Percentiles rank a stretch among this genome's conserved stretches.
These are phyloP conservation scores for Cydia splendana DNA, from an alignment of 1,140 invertebrate species.

Conservation along the genomic window DNA sequence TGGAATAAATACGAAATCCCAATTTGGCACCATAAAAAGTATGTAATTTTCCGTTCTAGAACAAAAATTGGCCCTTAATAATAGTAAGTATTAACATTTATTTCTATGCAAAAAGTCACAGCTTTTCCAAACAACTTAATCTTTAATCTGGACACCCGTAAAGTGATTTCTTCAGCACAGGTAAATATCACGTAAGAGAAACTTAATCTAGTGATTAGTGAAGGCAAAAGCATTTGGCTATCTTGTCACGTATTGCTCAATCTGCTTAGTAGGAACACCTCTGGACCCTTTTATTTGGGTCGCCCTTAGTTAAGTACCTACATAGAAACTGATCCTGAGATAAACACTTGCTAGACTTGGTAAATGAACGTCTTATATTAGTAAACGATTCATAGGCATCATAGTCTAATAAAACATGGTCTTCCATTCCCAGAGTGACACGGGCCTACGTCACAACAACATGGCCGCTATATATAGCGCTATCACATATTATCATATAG, in stretches of 20 bases:
- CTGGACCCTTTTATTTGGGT: conserved; percentile 61
- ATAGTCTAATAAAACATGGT: too few relatives aligned
- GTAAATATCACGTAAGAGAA: conserved; percentile 43
- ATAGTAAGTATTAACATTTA: too few relatives aligned
- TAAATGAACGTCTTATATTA: background rate
- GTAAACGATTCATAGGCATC: background rate
- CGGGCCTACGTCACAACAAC: too few relatives aligned
- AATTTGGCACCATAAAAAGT: too few relatives aligned
- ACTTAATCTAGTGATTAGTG: conserved; percentile 56
- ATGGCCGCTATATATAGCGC: too few relatives aligned
- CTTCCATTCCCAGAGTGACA: too few relatives aligned
- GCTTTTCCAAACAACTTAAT: conserved; percentile 13
- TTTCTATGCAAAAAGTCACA: too few relatives aligned
- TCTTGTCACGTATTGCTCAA: conserved; percentile 63
- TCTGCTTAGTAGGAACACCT: conserved; percentile 69
- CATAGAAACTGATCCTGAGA: conserved; percentile 58
- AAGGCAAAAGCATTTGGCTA: conserved; percentile 47
- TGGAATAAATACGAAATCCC: too few relatives aligned
- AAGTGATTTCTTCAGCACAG: conserved; percentile 25
- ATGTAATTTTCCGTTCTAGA: too few relatives aligned
- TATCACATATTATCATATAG: too few relatives aligned
- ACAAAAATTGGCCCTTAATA: too few relatives aligned
- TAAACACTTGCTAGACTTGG: conserved; percentile 45
- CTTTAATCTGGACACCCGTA: background rate
- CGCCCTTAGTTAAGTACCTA: conserved; percentile 57